Percentiles rank a stretch among this genome's conserved stretches.
These are phyloP conservation scores for Drosophila ogumai DNA, from an alignment of 1,140 invertebrate genomes.

Conservation along the genomic window DNA sequence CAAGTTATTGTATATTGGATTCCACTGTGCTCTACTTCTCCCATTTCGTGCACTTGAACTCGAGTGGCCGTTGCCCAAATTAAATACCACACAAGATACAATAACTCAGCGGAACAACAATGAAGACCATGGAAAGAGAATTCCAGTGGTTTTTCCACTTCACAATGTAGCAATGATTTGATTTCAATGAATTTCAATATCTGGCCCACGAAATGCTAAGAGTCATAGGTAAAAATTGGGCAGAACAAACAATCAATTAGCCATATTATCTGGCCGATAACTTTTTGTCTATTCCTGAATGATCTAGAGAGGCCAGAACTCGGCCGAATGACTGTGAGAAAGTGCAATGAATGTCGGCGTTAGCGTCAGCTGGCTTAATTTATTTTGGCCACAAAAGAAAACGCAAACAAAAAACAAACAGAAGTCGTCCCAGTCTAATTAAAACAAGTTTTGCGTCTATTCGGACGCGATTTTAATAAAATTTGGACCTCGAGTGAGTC, in stretches of 20 bases:
- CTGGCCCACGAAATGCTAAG: constrained; percentile 3
- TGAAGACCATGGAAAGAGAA: constrained; percentile 13
- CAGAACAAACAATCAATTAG: constrained; percentile 34
- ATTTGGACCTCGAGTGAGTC: constrained; percentile 35
- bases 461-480: constrained; percentile 19
- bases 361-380: constrained; percentile 32
- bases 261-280: constrained; percentile 8
- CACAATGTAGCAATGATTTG: constrained; percentile 16
- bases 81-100: constrained; percentile 33
- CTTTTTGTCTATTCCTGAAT: constrained; percentile 16
- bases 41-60: constrained; percentile 67
- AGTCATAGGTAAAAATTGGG: constrained; percentile 14
- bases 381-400: constrained; percentile 35
- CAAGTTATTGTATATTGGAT: too few relatives aligned
- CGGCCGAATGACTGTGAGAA: constrained; percentile 42
- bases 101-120: constrained; percentile 22
- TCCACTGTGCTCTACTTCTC: constrained; percentile 32
- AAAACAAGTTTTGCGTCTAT: constrained; percentile 48
- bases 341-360: constrained; percentile 50
- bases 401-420: constrained; percentile 2
- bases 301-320: constrained; percentile 16
- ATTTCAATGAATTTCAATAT: constrained; percentile 36
- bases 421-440: constrained; percentile 39
- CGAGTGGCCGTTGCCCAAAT: constrained; percentile 36
- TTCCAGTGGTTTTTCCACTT: constrained; percentile 37